These are phyloP conservation scores for Lingula anatina DNA, from an alignment of 2,888 invertebrate genomes.

Conservation along the genomic window DNA sequence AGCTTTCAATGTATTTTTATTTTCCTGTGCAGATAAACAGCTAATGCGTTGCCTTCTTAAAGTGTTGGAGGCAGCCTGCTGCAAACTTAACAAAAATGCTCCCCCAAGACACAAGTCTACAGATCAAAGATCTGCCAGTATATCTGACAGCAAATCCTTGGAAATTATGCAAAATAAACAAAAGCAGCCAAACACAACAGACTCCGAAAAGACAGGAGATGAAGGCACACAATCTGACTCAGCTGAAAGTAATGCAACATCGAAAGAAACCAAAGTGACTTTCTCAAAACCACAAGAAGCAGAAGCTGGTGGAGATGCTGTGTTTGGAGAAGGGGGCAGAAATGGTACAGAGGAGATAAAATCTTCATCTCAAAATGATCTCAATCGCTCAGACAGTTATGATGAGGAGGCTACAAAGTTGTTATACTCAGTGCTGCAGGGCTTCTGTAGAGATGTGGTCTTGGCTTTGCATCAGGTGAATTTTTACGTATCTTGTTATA, in stretches of 20 bases:
- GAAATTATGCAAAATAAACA: conserved; percentile 1
- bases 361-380: neutral
- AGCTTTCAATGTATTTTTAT: neutral
- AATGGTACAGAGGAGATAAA: neutral
- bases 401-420: neutral
- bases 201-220: neutral
- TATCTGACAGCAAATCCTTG: neutral
- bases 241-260: conserved; percentile 5
- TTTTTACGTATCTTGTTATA: no score
- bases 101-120: conserved; percentile 17
- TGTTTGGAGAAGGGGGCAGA: neutral
- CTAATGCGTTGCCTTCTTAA: conserved; percentile 33
- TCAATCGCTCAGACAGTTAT: neutral
- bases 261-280: neutral
- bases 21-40: conserved; percentile 25
- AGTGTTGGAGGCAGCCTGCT: conserved; percentile 32
- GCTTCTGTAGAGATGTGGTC: conserved; percentile 15
- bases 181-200: neutral
- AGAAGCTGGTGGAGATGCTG: conserved; percentile 1
- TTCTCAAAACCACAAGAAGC: conserved; percentile 5
- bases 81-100: no score
- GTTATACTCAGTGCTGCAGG: conserved; percentile 16
- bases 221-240: conserved; percentile 1
- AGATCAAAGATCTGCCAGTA: neutral
- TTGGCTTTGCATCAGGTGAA: conserved; percentile 12